Base-by-base conservation (phyloP, 1,140 invertebrate genomes). In the Melipona quadrifasciata region DNA sequence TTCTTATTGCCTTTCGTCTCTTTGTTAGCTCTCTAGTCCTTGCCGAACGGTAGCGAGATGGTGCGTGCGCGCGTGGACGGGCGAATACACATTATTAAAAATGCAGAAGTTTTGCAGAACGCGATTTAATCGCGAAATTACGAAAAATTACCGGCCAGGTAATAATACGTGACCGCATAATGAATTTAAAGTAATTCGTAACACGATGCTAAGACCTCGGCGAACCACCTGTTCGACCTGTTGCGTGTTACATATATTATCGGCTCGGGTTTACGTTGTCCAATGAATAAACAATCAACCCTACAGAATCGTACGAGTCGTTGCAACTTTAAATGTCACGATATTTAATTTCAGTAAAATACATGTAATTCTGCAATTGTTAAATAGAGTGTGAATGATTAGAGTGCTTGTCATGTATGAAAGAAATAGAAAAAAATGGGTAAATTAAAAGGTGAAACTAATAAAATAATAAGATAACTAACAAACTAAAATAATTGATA, bases 111-210 rank as follows among this genome's bases (percentile, higher is more conserved):
- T 73, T 64, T 65, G n/a, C 39, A 75, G 65, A 70, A n/a, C 74
- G 81, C 65, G 81, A 83, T 83, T 78, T 83, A 78, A 83, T 83
- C 81, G 65, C 53, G n/a, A 70, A 61, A 78, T 83, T 83, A 71
- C 53, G 58, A 67, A 83, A 78, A 83, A 83, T 83, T 83, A 78
- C 75, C 27, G 53, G 8, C 74, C 21, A 70, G 74, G 68, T 83
- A 83, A 78, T 78, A 83, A 83, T 58, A 83, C 74, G 75, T 78
- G 75, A 78, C 81, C 53, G 81, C 27, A 83, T 76, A 76, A 83
- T 77, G 81, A 77, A 82, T 71, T 68, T 78, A 58, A 77, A 83
- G 39, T 55, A 27, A 78, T n/a, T 75, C 31, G 67, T 71, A 71
- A 79, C 65, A 19, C 64, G 51, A 80, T 57, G 53, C 71, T 71